Evolutionary conservation across 2,113 vertebrate genomes (phyloP).

Genomic region (Columbina picui): DNA sequence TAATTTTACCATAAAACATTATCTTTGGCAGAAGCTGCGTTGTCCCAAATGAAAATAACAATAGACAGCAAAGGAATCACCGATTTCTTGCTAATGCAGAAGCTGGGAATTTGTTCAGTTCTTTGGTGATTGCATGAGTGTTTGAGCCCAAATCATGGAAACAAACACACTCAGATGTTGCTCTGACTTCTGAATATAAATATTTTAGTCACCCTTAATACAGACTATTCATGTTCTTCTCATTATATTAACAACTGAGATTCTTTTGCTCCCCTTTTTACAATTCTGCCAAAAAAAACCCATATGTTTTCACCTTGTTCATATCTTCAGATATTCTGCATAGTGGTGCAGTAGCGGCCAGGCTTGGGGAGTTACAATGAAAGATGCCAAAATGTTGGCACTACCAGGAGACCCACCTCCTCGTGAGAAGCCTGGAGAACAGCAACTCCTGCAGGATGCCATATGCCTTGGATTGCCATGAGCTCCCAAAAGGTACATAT

Average conservation of each 20-base stretch:
- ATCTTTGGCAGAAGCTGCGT: neutral
- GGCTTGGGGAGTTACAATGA: neutral
- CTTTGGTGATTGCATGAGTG: neutral
- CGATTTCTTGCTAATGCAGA: neutral
- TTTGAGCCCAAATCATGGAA: neutral
- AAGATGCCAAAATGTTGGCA: neutral
- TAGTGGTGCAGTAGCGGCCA: neutral
- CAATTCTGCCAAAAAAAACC: accelerated
- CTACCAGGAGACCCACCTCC: neutral
- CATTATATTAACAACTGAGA: neutral
- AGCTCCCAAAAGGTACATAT: neutral
- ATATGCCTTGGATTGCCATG: neutral
- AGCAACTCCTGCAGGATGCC: neutral
- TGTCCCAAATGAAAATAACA: neutral
- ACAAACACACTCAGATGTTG: neutral
- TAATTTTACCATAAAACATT: neutral
- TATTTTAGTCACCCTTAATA: neutral
- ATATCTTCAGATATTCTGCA: neutral
- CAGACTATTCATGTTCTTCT: neutral
- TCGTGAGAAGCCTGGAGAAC: neutral
- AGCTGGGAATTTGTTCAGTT: neutral
- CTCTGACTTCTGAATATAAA: neutral
- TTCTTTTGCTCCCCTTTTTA: neutral
- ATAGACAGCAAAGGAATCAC: neutral
- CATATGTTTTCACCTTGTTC: neutral